These are phyloP conservation scores for Branchipolynoe longqiensis DNA, from an alignment of 2,888 invertebrate species.

Conservation along the genomic window DNA sequence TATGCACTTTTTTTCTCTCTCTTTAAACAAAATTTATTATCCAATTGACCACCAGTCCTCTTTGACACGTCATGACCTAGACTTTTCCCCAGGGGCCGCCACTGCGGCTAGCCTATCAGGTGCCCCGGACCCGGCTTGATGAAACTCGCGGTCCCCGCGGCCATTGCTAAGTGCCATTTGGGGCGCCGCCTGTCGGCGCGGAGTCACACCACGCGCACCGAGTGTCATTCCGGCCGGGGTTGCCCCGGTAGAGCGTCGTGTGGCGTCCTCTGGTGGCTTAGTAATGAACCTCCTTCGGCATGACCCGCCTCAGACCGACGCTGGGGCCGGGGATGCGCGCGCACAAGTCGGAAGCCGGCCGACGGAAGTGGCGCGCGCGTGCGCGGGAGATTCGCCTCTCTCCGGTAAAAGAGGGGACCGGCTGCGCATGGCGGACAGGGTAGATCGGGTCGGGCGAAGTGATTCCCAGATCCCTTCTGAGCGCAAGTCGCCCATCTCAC, in stretches of 20 bases:
- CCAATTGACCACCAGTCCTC: not conserved
- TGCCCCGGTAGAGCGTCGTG: not conserved
- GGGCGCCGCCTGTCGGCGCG: not conserved
- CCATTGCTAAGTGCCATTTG: conserved; percentile 2
- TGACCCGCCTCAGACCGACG: not conserved
- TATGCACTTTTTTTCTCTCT: no score
- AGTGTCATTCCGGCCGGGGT: not conserved
- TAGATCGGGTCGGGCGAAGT: no score
- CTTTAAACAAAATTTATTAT: no score
- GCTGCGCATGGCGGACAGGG: no score
- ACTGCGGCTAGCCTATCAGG: not conserved
- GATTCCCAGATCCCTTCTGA: no score
- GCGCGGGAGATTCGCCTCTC: not conserved
- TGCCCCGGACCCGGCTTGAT: not conserved
- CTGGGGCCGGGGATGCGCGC: not conserved
- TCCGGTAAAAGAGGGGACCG: no score
- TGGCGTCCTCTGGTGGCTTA: not conserved
- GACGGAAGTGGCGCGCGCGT: no score
- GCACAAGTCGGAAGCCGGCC: no score
- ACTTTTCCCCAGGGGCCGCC: not conserved
- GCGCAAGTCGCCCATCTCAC: no score
- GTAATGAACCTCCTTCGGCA: not conserved
- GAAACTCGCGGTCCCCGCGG: not conserved
- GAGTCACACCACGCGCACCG: conserved; percentile 3
- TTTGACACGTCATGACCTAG: not conserved